Base-by-base conservation (phyloP, 2,797 vertebrate species). In the Ispidina picta region DNA sequence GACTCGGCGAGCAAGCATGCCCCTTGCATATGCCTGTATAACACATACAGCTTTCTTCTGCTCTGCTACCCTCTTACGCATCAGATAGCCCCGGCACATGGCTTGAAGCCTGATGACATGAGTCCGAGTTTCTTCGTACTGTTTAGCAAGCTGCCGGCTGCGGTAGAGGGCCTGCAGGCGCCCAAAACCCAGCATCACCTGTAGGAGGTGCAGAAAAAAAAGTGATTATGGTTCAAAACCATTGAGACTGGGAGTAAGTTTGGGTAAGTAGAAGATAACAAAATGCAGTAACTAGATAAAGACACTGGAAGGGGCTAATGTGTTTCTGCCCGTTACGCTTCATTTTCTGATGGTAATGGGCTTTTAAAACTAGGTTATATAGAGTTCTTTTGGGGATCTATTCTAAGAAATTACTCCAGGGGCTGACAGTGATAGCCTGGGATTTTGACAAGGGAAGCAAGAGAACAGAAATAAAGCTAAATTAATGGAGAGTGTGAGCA, bases 151-250 rank as follows among this genome's bases (percentile, higher is more conserved):
- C 77, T 98, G 97, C 20, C 96, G 98, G 68, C 98, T 97, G n/a
- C 97, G 98, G 52, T 97, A 96, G 48, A 98, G 97, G 2, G 99
- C 99, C 95, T 99, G 99, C 59, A 99, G 97, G 46, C 99, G 98
- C 5, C 97, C 97, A 5, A 98, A 99, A 56, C 99, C 99, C 83
- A 98, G 95, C 90, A 98, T 96, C 85, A 98, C 97, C 99, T 99
- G 88, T 2, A 9, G 31, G 43, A 48, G 9, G 15, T 44, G 58
- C n/a, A 86, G 16, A 13, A 23, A 10, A 66, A 60, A 3, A 21
- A 60, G 22, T 43, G 4, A 13, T 31, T 28, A 22, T 8, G 33
- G 9, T 28, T 56, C 28, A 65, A 41, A 51, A 37, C 41, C 48
- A 31, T 4, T 2, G 10, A 60, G 19, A 25, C 3, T 4, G 33